These are phyloP conservation scores for Phrynocephalus guinanensis DNA, from an alignment of 2,797 vertebrate species.

Conservation along the genomic window DNA sequence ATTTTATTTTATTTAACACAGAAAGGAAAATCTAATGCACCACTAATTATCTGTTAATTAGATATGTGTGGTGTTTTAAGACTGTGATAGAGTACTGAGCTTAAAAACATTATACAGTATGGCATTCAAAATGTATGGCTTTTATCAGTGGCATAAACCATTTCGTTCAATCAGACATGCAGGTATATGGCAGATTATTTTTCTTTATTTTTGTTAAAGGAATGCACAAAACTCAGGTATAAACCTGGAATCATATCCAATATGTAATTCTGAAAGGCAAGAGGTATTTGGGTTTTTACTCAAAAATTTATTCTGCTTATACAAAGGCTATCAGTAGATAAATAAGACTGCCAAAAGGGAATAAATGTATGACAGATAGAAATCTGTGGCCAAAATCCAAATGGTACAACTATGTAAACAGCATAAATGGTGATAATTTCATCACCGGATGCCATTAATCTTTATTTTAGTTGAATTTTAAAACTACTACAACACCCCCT, in stretches of 20 bases:
- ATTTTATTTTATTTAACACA: constrained; percentile 64
- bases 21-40: constrained; percentile 60
- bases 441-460: too few species aligned
- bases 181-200: neutral
- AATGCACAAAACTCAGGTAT: neutral
- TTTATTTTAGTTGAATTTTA: neutral
- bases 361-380: constrained; percentile 49
- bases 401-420: too few species aligned
- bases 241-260: neutral
- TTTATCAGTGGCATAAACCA: constrained; percentile 47
- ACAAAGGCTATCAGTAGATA: constrained; percentile 62
- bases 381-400: neutral
- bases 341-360: constrained; percentile 61
- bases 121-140: constrained; percentile 58
- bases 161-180: constrained; percentile 39
- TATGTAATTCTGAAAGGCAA: neutral
- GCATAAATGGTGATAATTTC: too few species aligned
- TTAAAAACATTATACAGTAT: constrained; percentile 55
- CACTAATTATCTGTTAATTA: constrained; percentile 64
- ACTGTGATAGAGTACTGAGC: constrained; percentile 46
- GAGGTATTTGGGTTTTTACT: neutral
- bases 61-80: constrained; percentile 61
- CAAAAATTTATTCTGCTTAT: neutral
- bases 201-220: neutral
- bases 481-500: too few species aligned